Conservation (phyloP, 2,797 vertebrate genomes). For the Sebastes matsubarae region DNA sequence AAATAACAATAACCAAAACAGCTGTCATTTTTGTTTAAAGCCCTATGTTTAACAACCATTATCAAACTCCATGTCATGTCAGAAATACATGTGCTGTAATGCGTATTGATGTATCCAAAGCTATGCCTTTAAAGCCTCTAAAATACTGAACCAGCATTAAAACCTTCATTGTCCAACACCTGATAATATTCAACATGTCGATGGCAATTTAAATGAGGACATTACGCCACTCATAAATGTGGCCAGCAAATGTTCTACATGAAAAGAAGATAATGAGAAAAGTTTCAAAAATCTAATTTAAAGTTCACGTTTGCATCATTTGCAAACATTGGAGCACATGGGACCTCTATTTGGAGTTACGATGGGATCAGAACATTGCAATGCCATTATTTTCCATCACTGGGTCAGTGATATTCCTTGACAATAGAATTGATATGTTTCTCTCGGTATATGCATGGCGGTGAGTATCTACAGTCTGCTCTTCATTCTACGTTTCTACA, state of each 20-base stretch:
- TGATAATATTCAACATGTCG: background rate
- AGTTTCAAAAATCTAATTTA: constrained; percentile 35
- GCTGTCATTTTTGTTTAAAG: background rate
- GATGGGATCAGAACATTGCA: constrained; percentile 44
- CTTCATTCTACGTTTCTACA: background rate
- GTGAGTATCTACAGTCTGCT: no score
- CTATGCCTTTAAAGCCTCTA: background rate
- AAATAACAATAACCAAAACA: background rate
- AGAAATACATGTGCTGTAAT: background rate
- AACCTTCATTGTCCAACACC: background rate
- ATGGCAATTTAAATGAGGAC: constrained; percentile 5
- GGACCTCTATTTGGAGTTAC: constrained; percentile 43
- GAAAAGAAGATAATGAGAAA: constrained; percentile 33
- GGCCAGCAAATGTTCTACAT: background rate
- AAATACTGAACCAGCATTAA: background rate
- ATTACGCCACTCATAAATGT: background rate
- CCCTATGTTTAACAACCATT: background rate
- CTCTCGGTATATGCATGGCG: background rate
- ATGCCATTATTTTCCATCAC: constrained; percentile 42
- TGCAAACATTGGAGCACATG: constrained; percentile 42
- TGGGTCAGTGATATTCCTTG: background rate
- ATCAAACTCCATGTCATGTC: background rate
- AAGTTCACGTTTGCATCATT: constrained; percentile 50
- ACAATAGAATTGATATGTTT: background rate
- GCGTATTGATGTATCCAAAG: background rate